Conservation (phyloP, 1,140 invertebrate genomes). For the Aphidius gifuensis region DNA sequence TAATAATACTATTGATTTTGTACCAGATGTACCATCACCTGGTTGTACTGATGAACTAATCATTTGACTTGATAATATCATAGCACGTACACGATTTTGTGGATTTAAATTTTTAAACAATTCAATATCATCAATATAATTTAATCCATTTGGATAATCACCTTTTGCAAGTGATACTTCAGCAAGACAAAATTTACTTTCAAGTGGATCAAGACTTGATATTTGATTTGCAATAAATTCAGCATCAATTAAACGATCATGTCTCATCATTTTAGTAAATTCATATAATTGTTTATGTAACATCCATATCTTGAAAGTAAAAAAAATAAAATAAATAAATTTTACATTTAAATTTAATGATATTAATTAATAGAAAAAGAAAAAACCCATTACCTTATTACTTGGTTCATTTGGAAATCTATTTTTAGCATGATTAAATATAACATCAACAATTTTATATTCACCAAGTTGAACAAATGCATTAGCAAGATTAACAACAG, state of each 20-base stretch:
- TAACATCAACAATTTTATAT: slow-evolving; percentile 55
- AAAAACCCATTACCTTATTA: slow-evolving; percentile 39
- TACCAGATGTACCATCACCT: slow-evolving; percentile 52
- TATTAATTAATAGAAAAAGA: not conserved
- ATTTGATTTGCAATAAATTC: slow-evolving; percentile 71
- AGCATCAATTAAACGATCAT: slow-evolving; percentile 74
- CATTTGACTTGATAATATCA: slow-evolving; percentile 72
- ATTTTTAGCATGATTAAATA: slow-evolving; percentile 60
- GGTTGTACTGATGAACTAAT: slow-evolving; percentile 59
- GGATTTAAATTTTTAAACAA: slow-evolving; percentile 57
- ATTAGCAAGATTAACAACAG: slow-evolving; percentile 68
- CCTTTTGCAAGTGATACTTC: slow-evolving; percentile 68
- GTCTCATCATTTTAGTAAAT: slow-evolving; percentile 61
- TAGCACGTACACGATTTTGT: slow-evolving; percentile 63
- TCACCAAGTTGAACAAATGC: slow-evolving; percentile 64
- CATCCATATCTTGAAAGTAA: slow-evolving; percentile 64
- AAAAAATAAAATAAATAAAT: slow-evolving; percentile 7
- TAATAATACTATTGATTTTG: slow-evolving; percentile 60
- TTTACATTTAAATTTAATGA: not conserved
- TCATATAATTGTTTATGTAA: slow-evolving; percentile 63
- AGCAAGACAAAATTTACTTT: slow-evolving; percentile 62
- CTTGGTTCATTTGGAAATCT: slow-evolving; percentile 63
- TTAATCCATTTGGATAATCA: slow-evolving; percentile 62
- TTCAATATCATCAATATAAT: slow-evolving; percentile 60
- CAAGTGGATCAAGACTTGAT: slow-evolving; percentile 67